Percentiles rank a stretch among this genome's conserved stretches.
Conservation (phyloP, 2,797 vertebrate genomes). For the Muscicapa striata region DNA sequence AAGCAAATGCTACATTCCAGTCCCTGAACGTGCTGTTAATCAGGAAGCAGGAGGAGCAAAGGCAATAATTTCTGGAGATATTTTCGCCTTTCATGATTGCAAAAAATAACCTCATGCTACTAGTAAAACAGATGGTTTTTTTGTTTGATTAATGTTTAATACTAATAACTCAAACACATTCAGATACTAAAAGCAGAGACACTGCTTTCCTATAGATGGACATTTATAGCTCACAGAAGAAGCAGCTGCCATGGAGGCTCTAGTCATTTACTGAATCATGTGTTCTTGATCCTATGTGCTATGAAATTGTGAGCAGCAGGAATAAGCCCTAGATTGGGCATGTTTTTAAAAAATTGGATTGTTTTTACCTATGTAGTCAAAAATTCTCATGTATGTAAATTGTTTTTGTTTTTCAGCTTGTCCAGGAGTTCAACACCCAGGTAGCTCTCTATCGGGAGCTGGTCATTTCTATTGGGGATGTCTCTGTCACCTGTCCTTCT, state of each 20-base stretch:
- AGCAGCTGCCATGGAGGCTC: neutral
- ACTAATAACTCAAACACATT: neutral
- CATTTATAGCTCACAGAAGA: constrained; percentile 9
- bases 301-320: neutral
- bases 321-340: neutral
- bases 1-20: constrained; percentile 13
- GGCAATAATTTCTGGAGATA: constrained; percentile 51
- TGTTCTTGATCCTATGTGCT: neutral
- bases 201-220: neutral
- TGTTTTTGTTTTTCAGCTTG: constrained; percentile 85
- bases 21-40: constrained; percentile 27
- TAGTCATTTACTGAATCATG: neutral
- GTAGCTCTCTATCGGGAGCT: constrained; percentile 96
- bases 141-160: constrained; percentile 25
- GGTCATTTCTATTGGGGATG: constrained; percentile 97
- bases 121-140: constrained; percentile 34
- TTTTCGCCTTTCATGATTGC: constrained; percentile 24
- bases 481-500: constrained; percentile 89
- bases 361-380: neutral
- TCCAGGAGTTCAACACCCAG: constrained; percentile 98
- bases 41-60: constrained; percentile 33
- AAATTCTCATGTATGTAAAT: constrained; percentile 13
- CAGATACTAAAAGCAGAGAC: constrained; percentile 3
- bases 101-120: constrained; percentile 50
- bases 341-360: neutral